phyloP scores from a whole-genome alignment of 2,113 vertebrate genomes.

The Saccopteryx leptura region DNA sequence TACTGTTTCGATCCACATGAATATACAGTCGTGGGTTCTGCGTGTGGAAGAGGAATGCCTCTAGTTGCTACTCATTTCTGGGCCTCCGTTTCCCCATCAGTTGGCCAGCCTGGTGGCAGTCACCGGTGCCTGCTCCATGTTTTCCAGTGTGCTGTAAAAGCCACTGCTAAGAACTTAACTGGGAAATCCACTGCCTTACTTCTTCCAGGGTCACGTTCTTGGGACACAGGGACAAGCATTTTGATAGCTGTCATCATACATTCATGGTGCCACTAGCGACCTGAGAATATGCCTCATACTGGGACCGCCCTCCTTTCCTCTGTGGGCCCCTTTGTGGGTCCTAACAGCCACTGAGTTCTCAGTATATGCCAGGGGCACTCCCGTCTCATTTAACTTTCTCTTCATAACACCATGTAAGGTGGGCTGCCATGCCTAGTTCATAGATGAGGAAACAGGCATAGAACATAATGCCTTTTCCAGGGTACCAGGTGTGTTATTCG shows the following conservation, averaged over 20 bases:
- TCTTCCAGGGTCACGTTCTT: background rate
- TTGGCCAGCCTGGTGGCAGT: background rate
- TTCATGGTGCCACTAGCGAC: background rate
- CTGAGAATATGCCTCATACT: background rate
- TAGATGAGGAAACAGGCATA: constrained; percentile 31
- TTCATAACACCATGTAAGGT: background rate
- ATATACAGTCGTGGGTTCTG: background rate
- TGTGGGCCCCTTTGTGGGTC: background rate
- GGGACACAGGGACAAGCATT: background rate
- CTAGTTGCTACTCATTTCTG: background rate
- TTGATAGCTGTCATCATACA: background rate
- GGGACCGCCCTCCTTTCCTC: background rate
- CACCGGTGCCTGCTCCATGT: background rate
- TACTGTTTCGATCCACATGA: background rate
- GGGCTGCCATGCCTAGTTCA: background rate
- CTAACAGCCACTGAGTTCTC: background rate
- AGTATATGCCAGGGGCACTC: background rate
- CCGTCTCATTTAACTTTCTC: background rate
- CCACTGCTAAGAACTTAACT: background rate
- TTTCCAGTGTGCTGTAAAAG: background rate
- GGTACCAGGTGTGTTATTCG: background rate
- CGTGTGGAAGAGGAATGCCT: too few species aligned
- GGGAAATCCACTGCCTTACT: background rate
- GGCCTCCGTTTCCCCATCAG: background rate
- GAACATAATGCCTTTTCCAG: background rate